These are phyloP conservation scores for Nycticorax nycticorax DNA, from an alignment of 2,113 vertebrate species.

Conservation along the genomic window DNA sequence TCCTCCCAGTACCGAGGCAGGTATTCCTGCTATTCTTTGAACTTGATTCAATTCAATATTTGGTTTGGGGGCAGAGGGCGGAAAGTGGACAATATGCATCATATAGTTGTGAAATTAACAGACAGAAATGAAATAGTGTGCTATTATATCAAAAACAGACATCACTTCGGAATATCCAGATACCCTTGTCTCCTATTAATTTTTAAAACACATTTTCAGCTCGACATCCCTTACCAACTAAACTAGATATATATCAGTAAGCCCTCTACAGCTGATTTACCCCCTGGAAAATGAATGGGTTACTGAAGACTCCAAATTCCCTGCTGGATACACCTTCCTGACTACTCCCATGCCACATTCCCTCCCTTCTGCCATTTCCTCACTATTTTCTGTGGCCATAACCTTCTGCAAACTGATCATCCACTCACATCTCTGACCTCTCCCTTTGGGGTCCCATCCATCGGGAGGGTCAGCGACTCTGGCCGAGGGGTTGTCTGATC, in stretches of 20 bases:
- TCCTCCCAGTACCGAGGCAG: not conserved
- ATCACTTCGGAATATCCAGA: not conserved
- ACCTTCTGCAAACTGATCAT: not conserved
- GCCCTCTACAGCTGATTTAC: not conserved
- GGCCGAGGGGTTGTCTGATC: not conserved
- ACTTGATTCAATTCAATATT: not conserved
- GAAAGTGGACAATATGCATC: not conserved
- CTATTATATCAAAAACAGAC: not conserved
- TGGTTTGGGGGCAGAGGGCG: not conserved
- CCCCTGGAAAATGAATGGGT: not conserved
- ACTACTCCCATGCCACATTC: rapidly evolving
- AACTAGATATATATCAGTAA: not conserved
- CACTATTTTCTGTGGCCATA: not conserved
- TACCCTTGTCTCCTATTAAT: not conserved
- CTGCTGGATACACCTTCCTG: not conserved
- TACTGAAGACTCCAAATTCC: not conserved
- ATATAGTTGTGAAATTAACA: not conserved
- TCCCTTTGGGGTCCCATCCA: not conserved
- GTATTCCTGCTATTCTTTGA: not conserved
- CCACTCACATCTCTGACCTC: too few relatives aligned
- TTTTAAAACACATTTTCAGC: not conserved
- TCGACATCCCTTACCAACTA: not conserved
- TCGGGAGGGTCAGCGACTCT: not conserved
- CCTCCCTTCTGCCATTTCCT: not conserved
- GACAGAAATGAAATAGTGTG: not conserved